Base-by-base conservation (phyloP, 2,888 invertebrate species). In the Leucophenga montana region DNA sequence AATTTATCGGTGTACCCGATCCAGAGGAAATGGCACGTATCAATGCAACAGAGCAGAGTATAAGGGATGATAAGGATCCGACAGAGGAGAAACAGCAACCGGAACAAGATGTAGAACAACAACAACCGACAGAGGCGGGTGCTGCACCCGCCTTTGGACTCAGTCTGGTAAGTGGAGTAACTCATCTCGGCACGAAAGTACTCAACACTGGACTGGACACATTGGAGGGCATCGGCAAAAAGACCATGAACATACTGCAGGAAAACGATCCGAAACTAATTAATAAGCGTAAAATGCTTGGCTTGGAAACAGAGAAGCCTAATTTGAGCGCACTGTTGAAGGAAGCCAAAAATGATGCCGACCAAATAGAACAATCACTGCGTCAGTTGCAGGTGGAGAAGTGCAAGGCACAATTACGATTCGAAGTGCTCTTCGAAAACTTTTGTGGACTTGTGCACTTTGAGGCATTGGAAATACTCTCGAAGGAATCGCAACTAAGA, bases 161-260 rank as follows among this genome's bases (percentile, higher is more conserved):
- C n/a, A 82, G 77, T 62, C 66, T 88, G 14, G 83, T 87, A 2
- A 81, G 79, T 62, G 83, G 80, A 66, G 85, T 85, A 0, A 83
- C 83, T 1, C 83, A 83, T 18, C 76, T 89, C n/a, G 92, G 94
- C 1, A 91, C 91, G 64, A 93, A 93, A 89, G 95, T 96, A 0
- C 91, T 96, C 75, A 91, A 92, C 16, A 94, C 95, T 0, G 95
- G 96, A 20, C 89, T 96, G 27, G 97, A 96, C 85, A 97, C 97
- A 0, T 89, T 98, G 61, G 98, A 98, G 89, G 94, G 94, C 0
- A 95, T 98, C 75, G 98, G 98, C 8, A 97, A 97, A 87, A 97
- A 97, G 87, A 98, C 97, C 0, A 96, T 97, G 94, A 94, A 95
- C 85, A 96, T 96, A 0, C 89, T 97, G 0, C 96, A 97, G 86